Percentiles rank a stretch among this genome's conserved stretches.
phyloP scores from a whole-genome alignment of 2,113 vertebrate species.

The Climacteris rufus region DNA sequence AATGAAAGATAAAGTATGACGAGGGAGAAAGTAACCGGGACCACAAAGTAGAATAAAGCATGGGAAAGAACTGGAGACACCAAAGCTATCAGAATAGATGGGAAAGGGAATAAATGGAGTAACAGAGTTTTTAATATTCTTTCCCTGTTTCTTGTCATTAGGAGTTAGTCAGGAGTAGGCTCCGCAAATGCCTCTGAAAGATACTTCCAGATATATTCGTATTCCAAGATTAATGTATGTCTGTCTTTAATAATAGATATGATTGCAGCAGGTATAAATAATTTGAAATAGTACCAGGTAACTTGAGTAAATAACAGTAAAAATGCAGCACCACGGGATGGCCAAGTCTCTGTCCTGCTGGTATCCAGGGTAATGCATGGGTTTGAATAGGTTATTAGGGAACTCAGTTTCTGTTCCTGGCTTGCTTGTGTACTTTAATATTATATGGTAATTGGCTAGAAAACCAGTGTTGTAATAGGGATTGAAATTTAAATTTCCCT shows the following conservation, averaged over 20 bases:
- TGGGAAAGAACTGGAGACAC: background rate
- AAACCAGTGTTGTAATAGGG: conserved; percentile 9
- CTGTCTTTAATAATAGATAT: conserved; percentile 37
- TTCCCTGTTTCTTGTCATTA: background rate
- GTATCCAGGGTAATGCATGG: conserved; percentile 3
- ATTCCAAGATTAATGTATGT: background rate
- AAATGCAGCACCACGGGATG: conserved; percentile 47
- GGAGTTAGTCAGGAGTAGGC: background rate
- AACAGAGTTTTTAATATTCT: background rate
- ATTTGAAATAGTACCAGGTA: background rate
- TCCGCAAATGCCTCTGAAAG: background rate
- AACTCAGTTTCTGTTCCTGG: background rate
- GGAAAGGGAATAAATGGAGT: background rate
- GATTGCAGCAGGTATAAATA: background rate
- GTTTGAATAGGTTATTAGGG: conserved; percentile 24
- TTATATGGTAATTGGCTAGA: background rate
- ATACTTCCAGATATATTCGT: background rate
- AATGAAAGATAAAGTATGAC: background rate
- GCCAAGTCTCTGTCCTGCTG: background rate
- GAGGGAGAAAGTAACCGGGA: background rate
- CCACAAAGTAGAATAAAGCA: background rate
- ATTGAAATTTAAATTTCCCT: conserved; percentile 19
- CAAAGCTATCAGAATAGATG: background rate
- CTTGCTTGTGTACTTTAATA: conserved; percentile 4
- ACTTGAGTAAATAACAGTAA: conserved; percentile 26